phyloP scores from a whole-genome alignment of 1,140 invertebrate species.

The Dufourea novaeangliae region DNA sequence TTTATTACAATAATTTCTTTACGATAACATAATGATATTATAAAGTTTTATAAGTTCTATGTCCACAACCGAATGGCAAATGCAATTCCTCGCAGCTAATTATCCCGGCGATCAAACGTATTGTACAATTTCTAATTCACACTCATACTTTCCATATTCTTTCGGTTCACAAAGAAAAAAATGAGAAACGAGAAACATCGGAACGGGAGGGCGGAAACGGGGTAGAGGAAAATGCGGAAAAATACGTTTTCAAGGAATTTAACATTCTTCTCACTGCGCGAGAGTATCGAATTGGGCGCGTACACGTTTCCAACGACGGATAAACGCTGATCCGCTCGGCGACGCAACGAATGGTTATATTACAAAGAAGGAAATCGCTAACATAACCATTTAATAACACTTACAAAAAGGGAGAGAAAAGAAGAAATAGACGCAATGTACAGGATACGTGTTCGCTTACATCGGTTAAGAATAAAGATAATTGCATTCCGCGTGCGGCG shows the following conservation, averaged over 20 bases:
- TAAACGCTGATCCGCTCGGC: constrained; percentile 10
- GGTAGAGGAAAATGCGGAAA: background rate
- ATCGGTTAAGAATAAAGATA: constrained; percentile 46
- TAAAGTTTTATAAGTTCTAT: constrained; percentile 79
- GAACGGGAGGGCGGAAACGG: constrained; percentile 1
- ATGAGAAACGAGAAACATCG: constrained; percentile 16
- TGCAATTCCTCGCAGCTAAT: constrained; percentile 67
- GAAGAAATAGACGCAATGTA: constrained; percentile 70
- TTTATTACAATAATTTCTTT: constrained; percentile 77
- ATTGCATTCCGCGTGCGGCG: constrained; percentile 17
- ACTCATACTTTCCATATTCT: constrained; percentile 30
- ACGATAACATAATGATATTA: constrained; percentile 73
- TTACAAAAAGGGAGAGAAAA: too few relatives aligned
- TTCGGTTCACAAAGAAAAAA: constrained; percentile 36
- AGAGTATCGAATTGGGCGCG: constrained; percentile 6
- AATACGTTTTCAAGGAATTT: background rate
- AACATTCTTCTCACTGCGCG: background rate
- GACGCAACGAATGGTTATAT: constrained; percentile 66
- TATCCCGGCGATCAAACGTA: constrained; percentile 62
- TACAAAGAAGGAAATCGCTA: constrained; percentile 66
- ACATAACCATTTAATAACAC: constrained; percentile 73
- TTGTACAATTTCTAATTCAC: constrained; percentile 63
- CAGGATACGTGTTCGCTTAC: constrained; percentile 67
- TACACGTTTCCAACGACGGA: background rate
- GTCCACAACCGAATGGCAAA: constrained; percentile 79